Percentiles rank a stretch among this genome's conserved stretches.
Conservation (phyloP, 2,888 invertebrate genomes). For the Buathra laborator region DNA sequence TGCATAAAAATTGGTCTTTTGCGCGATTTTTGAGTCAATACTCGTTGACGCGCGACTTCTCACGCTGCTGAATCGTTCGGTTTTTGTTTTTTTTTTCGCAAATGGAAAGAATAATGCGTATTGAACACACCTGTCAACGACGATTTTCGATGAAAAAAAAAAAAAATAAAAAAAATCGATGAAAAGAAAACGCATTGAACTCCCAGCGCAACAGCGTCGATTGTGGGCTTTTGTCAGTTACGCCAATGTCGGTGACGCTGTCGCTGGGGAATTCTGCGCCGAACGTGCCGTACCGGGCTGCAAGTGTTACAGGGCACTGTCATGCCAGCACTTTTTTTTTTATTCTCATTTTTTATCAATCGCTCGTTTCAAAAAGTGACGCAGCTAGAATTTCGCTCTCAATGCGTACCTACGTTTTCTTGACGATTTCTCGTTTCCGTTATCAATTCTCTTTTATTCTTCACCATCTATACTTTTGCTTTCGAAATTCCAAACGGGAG, state of each 20-base stretch:
- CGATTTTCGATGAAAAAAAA: constrained; percentile 19
- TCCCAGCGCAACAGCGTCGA: constrained; percentile 34
- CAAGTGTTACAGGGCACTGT: constrained; percentile 50
- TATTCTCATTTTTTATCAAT: constrained; percentile 19
- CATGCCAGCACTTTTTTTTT: constrained; percentile 37
- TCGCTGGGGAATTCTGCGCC: constrained; percentile 54
- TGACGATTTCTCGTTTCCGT: constrained; percentile 13
- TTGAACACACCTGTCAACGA: constrained; percentile 35
- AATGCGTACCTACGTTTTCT: not conserved
- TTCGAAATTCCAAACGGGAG: constrained; percentile 2
- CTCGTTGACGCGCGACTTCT: constrained; percentile 2
- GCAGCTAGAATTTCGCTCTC: constrained; percentile 27
- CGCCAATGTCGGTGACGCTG: constrained; percentile 41
- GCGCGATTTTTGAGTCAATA: not conserved
- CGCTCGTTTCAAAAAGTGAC: constrained; percentile 51
- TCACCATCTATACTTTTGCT: not conserved
- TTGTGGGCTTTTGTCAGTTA: constrained; percentile 57
- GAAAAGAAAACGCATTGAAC: constrained; percentile 54
- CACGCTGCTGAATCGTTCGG: constrained; percentile 15
- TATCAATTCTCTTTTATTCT: constrained; percentile 18
- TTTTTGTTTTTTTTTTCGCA: constrained; percentile 18
- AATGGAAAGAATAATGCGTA: constrained; percentile 28
- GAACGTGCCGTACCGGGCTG: constrained; percentile 49
- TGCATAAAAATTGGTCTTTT: not conserved
- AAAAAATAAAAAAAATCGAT: constrained; percentile 29